Evolutionary conservation across 2,797 vertebrate species (phyloP), one percentile per base, ranked within the genome.

Genomic region (Sarcophilus harrisii): DNA sequence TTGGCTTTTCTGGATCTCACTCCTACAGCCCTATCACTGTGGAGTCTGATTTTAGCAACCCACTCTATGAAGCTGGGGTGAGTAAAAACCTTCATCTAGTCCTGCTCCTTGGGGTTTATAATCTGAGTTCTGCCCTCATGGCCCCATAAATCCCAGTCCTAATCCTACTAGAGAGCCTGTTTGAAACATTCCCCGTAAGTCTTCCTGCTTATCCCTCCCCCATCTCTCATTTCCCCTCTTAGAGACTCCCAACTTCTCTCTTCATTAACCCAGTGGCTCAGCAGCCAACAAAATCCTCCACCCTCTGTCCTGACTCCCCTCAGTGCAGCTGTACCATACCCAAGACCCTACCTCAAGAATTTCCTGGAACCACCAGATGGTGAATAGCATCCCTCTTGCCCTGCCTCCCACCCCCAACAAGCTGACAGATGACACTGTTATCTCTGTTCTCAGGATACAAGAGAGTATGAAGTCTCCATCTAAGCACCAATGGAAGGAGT

Each of bases 401-500:
- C 52, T 81, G 57, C 60, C 14, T 0, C 92, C 73, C 38, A 89
- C 32, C 45, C 89, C 52, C 45, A 58, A 52, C 59, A 49, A 57
- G 55, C 73, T 30, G 45, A 91, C 29, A 81, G 18, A 59, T 96
- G 94, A 92, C 30, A 57, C 94, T 27, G 12, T 0, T 94, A 90
- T 96, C 57, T 97, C 91, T 95, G 92, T 81, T 90, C 93, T 93
- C 98, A 99, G 99, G 99, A 99, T 97, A 99, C 99, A 52, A 98
- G 99, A 98, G 99, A 99, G 97, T 99, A 99, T 93, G 99, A 99
- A 98, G 99, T 99, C 90, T 99, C 99, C 98, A 99, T 99, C 98
- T 99, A 98, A 99, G 98, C 30, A 92, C 91, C 96, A 94, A 93
- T 66, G 73, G 91, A 97, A 55, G 94, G 94, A 96, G 52, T 92